Conservation (phyloP, 2,888 invertebrate genomes). For the Lasius platythorax region DNA sequence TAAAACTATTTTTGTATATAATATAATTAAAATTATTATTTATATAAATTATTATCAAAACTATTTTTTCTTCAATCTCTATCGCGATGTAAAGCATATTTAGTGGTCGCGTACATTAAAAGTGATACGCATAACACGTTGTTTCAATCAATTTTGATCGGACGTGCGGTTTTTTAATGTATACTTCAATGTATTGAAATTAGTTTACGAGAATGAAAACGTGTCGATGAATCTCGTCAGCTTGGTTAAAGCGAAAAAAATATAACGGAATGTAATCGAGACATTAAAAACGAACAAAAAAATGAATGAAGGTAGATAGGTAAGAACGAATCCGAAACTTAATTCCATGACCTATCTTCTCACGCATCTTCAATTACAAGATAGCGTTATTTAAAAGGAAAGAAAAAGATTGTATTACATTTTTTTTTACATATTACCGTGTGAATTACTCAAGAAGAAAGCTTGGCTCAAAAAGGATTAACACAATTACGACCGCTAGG, state of each 20-base stretch:
- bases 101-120: too few relatives aligned
- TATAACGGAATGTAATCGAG: background rate
- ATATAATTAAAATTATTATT: too few relatives aligned
- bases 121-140: too few relatives aligned
- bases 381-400: background rate
- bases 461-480: constrained; percentile 12
- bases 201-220: background rate
- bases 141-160: too few relatives aligned
- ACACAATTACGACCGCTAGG: constrained; percentile 18
- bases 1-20: too few relatives aligned
- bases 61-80: too few relatives aligned
- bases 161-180: background rate
- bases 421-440: constrained; percentile 1
- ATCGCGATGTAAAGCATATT: too few relatives aligned
- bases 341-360: background rate
- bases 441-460: constrained; percentile 8
- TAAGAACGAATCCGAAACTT: background rate
- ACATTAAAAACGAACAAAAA: background rate
- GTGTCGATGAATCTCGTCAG: background rate
- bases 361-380: background rate
- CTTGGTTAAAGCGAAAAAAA: background rate
- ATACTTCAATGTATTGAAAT: background rate
- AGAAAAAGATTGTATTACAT: background rate
- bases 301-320: background rate
- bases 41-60: too few relatives aligned